phyloP scores from a whole-genome alignment of 2,113 vertebrate species.

The Pedionomus torquatus region DNA sequence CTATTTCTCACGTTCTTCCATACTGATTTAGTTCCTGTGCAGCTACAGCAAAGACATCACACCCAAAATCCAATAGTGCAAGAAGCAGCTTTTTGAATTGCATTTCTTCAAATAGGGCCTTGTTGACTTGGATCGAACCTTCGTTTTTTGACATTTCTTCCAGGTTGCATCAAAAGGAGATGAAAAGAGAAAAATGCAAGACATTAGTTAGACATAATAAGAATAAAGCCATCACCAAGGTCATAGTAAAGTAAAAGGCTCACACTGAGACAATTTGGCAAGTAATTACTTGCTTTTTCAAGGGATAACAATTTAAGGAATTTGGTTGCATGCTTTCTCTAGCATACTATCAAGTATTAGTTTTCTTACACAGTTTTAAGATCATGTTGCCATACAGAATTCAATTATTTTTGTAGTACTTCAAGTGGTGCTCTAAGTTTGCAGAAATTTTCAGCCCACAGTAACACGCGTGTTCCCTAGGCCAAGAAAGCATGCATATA shows the following conservation, averaged over 20 bases:
- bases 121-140: slow-evolving; percentile 91
- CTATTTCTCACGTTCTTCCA: slow-evolving; percentile 18
- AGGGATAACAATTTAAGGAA: neutral
- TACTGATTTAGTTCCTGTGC: slow-evolving; percentile 73
- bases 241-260: slow-evolving; percentile 67
- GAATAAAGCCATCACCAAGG: neutral
- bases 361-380: neutral
- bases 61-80: slow-evolving; percentile 76
- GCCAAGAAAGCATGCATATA: neutral
- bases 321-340: neutral
- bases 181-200: slow-evolving; percentile 71
- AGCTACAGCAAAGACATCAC: slow-evolving; percentile 72
- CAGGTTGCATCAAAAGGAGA: slow-evolving; percentile 69
- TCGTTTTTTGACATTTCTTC: slow-evolving; percentile 99
- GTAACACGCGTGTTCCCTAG: neutral
- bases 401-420: neutral
- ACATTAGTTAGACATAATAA: slow-evolving; percentile 66
- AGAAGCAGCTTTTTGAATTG: slow-evolving; percentile 49
- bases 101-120: slow-evolving; percentile 87
- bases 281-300: neutral
- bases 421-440: neutral
- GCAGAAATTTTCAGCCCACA: neutral
- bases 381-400: neutral
- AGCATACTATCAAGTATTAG: neutral
- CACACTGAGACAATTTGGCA: slow-evolving; percentile 43